Base-by-base conservation (phyloP, 2,888 invertebrate species). In the Pollenia labialis region DNA sequence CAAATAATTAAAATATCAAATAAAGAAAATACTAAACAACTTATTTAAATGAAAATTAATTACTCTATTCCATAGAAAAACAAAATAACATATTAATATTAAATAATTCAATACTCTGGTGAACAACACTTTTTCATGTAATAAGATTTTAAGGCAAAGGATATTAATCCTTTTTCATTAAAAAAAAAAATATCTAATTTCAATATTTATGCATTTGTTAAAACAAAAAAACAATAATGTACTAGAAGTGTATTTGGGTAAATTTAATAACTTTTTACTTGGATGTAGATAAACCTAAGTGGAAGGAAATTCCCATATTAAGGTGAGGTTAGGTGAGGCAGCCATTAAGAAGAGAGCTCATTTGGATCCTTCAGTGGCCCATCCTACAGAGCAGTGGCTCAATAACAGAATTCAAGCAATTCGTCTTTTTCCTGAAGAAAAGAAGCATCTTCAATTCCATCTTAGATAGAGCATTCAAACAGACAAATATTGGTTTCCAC, bases 31-130 rank as follows among this genome's bases (percentile, higher is more conserved):
- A 6, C 40, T 40, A 40, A 50, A 44, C 42, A 62, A 62, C 12
- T 32, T 0, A 23, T 56, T 68, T 52, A 46, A 62, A 32, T 71
- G 42, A 6, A 42, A 81, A 72, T 11, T 10, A 52, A 72, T 14
- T 64, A 72, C 9, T 56, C 6, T 56, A 64, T n/a, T 16, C 12
- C n/a, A 54, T 54, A 69, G 72, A 46, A 52, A 71, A 32, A 0
- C 23, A 32, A 62, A 16, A 60, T 42, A 40, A 44, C 14, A 71
- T 18, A 58, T 62, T 7, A 23, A 44, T 32, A 46, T 8, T 16
- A 18, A 62, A 18, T 10, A 52, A 62, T 64, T 14, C 23, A 74
- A 62, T 9, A 69, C 16, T 52, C 12, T n/a, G 32, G 18, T 16
- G 48, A 58, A 75, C 18, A 32, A 1, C 48, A 48, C 40, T 60